Percentiles rank a stretch among this genome's conserved stretches.
Conservation (phyloP, 2,797 vertebrate genomes). For the Apogon hyalosoma region DNA sequence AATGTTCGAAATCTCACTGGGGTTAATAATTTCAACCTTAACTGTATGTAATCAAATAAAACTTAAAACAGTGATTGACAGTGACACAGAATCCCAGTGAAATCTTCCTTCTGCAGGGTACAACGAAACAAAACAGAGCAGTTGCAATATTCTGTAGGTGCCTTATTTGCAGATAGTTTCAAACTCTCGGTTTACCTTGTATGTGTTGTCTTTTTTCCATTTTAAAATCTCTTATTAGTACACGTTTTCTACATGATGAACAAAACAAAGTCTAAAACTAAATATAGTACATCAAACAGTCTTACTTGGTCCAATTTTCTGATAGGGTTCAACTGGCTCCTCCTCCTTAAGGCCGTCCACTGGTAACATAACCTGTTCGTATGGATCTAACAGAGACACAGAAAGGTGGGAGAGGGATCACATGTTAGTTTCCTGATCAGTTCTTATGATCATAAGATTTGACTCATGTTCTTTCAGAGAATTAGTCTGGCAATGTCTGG, state of each 20-base stretch:
- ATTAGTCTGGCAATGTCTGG: neutral
- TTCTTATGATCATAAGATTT: neutral
- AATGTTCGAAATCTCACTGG: no score
- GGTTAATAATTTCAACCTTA: no score
- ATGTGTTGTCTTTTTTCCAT: neutral
- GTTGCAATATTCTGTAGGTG: neutral
- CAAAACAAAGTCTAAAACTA: slow-evolving; percentile 8
- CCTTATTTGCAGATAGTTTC: neutral
- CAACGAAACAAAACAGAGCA: neutral
- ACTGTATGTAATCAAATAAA: neutral
- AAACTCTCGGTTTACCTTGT: neutral
- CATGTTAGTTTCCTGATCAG: neutral
- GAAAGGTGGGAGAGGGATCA: neutral
- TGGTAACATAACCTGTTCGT: slow-evolving; percentile 93
- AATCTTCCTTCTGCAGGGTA: slow-evolving; percentile 4
- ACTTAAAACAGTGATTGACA: slow-evolving; percentile 3
- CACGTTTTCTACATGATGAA: neutral
- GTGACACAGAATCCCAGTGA: slow-evolving; percentile 1
- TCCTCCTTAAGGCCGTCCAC: slow-evolving; percentile 96
- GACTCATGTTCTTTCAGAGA: neutral
- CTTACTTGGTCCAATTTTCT: slow-evolving; percentile 99
- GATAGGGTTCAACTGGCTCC: slow-evolving; percentile 92
- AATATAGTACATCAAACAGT: slow-evolving; percentile 44
- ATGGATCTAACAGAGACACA: slow-evolving; percentile 88
- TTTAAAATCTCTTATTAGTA: neutral